phyloP scores from a whole-genome alignment of 2,888 invertebrate genomes.

The Cyclophora punctaria region DNA sequence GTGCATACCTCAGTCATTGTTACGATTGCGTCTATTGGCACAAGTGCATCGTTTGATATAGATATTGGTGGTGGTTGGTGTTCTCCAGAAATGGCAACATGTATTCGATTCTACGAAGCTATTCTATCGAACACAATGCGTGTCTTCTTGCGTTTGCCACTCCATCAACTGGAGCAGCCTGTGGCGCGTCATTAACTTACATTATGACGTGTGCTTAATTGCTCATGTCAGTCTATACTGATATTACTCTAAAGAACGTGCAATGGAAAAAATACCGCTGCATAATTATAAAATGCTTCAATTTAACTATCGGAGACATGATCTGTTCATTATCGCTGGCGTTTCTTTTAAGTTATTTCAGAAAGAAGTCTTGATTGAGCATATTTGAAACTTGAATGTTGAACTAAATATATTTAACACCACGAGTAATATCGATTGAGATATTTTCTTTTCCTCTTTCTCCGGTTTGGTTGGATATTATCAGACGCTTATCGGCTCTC shows the following conservation, averaged over 20 bases:
- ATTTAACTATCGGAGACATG: no score
- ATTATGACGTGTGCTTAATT: slow-evolving; percentile 16
- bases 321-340: no score
- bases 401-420: no score
- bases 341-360: no score
- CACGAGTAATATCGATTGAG: slow-evolving; percentile 2
- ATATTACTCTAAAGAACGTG: slow-evolving; percentile 11
- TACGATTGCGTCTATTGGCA: not conserved
- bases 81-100: slow-evolving; percentile 12
- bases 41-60: slow-evolving; percentile 4
- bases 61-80: no score
- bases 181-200: slow-evolving; percentile 11
- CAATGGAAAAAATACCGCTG: slow-evolving; percentile 3
- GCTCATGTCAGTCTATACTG: slow-evolving; percentile 11
- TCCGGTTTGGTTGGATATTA: slow-evolving; percentile 28
- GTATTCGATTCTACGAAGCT: slow-evolving; percentile 25
- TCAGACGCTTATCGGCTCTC: slow-evolving; percentile 49
- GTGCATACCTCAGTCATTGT: no score
- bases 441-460: slow-evolving; percentile 19
- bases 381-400: no score
- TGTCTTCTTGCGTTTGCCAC: slow-evolving; percentile 16
- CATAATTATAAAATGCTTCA: no score
- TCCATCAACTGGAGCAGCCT: slow-evolving; percentile 10
- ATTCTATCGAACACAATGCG: slow-evolving; percentile 25
- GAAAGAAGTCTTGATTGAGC: no score